phyloP scores from a whole-genome alignment of 92 coral and sea anemone genomes.

The Scolanthus callimorphus region DNA sequence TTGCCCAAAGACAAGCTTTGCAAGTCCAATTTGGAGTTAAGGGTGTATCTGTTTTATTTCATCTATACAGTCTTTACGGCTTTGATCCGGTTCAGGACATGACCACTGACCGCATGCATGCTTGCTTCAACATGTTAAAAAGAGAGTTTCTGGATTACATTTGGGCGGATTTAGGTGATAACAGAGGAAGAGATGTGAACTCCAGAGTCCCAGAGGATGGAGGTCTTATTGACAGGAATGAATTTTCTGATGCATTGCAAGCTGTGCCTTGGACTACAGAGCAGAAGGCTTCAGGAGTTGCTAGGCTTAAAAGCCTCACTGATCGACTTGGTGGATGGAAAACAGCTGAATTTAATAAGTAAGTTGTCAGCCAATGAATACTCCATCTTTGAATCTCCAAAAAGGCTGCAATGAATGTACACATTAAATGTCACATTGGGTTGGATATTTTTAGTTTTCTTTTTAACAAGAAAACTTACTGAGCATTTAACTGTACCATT shows the following conservation, averaged over 20 bases:
- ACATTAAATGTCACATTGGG: too few relatives aligned
- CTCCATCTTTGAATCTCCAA: too few relatives aligned
- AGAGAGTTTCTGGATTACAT: conserved; percentile 48
- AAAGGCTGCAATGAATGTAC: too few relatives aligned
- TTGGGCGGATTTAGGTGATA: conserved; percentile 56
- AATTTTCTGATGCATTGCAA: conserved; percentile 2
- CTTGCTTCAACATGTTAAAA: conserved; percentile 43
- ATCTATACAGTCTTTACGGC: conserved; percentile 30
- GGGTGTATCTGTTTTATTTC: conserved; percentile 46
- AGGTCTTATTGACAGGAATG: conserved; percentile 28
- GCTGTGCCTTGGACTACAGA: conserved; percentile 17
- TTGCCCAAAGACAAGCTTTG: conserved; percentile 19
- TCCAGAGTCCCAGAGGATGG: conserved; percentile 41
- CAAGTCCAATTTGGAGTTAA: conserved; percentile 50
- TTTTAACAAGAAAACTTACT: too few relatives aligned
- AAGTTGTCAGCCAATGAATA: too few relatives aligned
- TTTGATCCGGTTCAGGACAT: conserved; percentile 62
- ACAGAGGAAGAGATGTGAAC: conserved; percentile 13
- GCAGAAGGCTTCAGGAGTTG: conserved; percentile 9
- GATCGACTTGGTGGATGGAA: conserved; percentile 27
- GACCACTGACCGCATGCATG: conserved; percentile 62
- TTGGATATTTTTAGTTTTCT: too few relatives aligned
- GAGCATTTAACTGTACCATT: too few relatives aligned
- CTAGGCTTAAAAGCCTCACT: conserved; percentile 10
- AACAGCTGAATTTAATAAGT: conserved; percentile 14